Evolutionary conservation across 2,113 vertebrate species (phyloP), one percentile per base, ranked within the genome.

Genomic region (Cricetomys ansorgei): DNA sequence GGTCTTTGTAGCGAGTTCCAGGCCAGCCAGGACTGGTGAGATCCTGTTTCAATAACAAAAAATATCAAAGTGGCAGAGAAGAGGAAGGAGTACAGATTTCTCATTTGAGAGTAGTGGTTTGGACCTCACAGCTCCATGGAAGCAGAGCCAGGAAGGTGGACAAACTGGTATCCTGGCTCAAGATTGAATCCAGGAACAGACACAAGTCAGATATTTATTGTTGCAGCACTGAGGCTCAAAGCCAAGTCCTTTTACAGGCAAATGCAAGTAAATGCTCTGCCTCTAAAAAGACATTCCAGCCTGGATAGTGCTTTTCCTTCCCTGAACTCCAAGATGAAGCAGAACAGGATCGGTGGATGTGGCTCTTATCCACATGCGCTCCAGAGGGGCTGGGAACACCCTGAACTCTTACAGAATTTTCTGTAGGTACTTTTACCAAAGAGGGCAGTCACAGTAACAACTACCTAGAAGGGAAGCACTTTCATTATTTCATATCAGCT

Each of bases 401-500:
- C 34, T 83, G 65, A 55, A 88, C 90, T 50, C 40, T 27, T 21
- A 88, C 21, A 85, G 75, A 96, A 85, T 88, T 92, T 72, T 45
- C 8, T 59, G 0, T 17, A 62, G 31, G 57, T 83, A 62, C 25
- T 85, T 81, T 89, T 83, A 77, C 8, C 70, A 89, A 89, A 91
- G 48, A 91, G 13, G 31, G 50, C 45, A 48, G 15, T 34, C 29
- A 45, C 53, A 34, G 31, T 77, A 64, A 77, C 34, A 70, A 40
- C 10, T 57, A 90, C 23, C 7, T 50, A 92, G 37, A 83, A 80
- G 84, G 48, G 76, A 80, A 48, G 31, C 55, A 87, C 34, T 86
- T 10, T 65, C 16, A 76, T 55, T 85, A 48, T 48, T 88, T 75
- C 23, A 73, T 81, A 65, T 86, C 53, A 88, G 34, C 16, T 84